Base-by-base conservation (phyloP, 2,797 vertebrate species). In the Adrianichthys oophorus region DNA sequence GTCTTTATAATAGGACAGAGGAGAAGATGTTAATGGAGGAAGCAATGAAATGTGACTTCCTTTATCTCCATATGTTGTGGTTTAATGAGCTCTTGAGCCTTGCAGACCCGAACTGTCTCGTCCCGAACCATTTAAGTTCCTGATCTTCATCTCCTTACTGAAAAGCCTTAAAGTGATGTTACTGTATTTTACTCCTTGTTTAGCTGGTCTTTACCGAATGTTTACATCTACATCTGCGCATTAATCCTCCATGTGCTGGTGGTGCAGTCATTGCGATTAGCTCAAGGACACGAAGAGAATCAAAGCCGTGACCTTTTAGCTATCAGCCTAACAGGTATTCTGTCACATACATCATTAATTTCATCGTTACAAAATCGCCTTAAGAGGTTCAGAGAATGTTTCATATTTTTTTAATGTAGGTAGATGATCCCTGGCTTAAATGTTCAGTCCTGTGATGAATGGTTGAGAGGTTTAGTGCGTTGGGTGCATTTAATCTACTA, bases 361-460 rank as follows among this genome's bases (percentile, higher is more conserved):
- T 73, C 47, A 56, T 40, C 46, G 58, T 59, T 43, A 54, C 49
- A 57, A 55, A 76, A 57, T 47, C 52, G 62, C 74, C 59, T 37
- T 32, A 49, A 77, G 70, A 74, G 62, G 58, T 68, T 52, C 32
- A 47, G 73, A 68, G 56, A 58, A 44, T 56, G 51, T 79, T 75
- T 69, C 0, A 80, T 80, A 70, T 69, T 21, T 50, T 70, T 63
- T 72, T 62, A 41, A 76, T 64, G 62, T 42, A 58, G 57, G 41
- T 0, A 10, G 49, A 52, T 63, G 52, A 76, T 72, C 68, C 65
- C 47, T 19, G 62, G 56, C 49, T 74, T 29, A 53, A 62, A 42
- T 2, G 5, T 55, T 29, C 5, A 23, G 23, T 43, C 37, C 52
- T 52, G 65, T 52, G 68, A 60, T 59, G 41, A 42, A 52, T 48